These are phyloP conservation scores for human (Homo sapiens) DNA, from an alignment of 2,113 vertebrate genomes.

Conservation along the genomic window GRCh38 chr13:39979501-39980000, in stretches of 20 bases:
- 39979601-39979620: not conserved
- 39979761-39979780: not conserved
- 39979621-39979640: not conserved
- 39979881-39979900: not conserved
- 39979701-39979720: not conserved
- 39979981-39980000: not conserved
- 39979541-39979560: not conserved
- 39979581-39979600: not conserved
- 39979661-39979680: not conserved
- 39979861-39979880: not conserved
- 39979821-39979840: not conserved
- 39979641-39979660: not conserved
- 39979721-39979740: not conserved
- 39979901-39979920: not conserved
- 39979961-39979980: not conserved
- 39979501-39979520: not conserved
- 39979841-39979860: not conserved
- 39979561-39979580: not conserved
- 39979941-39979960: not conserved
- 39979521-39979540: not conserved
- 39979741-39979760: not conserved
- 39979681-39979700: not conserved
- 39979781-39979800: not conserved
- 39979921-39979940: not conserved
- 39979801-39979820: not conserved